Evolutionary conservation across 1,140 invertebrate species (phyloP).

Genomic region (Olivierus martensii): DNA sequence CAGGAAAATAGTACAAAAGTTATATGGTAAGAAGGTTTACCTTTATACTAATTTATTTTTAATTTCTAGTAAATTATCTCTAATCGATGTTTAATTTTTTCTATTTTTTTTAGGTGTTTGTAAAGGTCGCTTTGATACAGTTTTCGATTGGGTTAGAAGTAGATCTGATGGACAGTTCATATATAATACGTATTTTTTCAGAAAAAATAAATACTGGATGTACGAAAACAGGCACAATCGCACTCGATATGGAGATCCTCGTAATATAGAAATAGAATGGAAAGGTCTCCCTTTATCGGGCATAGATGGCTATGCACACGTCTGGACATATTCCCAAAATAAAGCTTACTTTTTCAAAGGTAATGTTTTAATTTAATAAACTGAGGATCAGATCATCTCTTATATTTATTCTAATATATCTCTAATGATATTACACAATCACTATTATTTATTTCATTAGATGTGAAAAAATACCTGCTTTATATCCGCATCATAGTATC

Average conservation of each 20-base stretch:
- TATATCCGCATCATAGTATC: too few species aligned
- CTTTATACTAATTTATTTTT: too few species aligned
- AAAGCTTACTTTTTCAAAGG: constrained; percentile 33
- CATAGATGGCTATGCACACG: constrained; percentile 31
- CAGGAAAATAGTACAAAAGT: constrained; percentile 28
- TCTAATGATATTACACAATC: too few species aligned
- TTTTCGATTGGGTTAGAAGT: constrained; percentile 33
- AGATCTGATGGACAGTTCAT: constrained; percentile 28
- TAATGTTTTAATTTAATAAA: constrained; percentile 14
- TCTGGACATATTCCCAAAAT: constrained; percentile 27
- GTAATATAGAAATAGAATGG: constrained; percentile 31
- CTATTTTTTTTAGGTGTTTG: constrained; percentile 27
- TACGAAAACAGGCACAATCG: constrained; percentile 35
- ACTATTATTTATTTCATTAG: too few species aligned
- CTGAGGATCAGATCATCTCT: too few species aligned
- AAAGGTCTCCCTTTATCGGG: constrained; percentile 26
- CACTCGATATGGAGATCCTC: constrained; percentile 33
- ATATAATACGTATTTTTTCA: constrained; percentile 36
- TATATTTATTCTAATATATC: too few species aligned
- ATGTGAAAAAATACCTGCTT: too few species aligned
- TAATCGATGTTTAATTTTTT: too few species aligned
- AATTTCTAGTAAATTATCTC: too few species aligned
- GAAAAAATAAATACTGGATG: constrained; percentile 34
- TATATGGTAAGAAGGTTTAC: constrained; percentile 26
- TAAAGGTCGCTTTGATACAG: constrained; percentile 30